Base-by-base conservation (phyloP, 1,140 invertebrate species). In the Tetramorium alpestre region DNA sequence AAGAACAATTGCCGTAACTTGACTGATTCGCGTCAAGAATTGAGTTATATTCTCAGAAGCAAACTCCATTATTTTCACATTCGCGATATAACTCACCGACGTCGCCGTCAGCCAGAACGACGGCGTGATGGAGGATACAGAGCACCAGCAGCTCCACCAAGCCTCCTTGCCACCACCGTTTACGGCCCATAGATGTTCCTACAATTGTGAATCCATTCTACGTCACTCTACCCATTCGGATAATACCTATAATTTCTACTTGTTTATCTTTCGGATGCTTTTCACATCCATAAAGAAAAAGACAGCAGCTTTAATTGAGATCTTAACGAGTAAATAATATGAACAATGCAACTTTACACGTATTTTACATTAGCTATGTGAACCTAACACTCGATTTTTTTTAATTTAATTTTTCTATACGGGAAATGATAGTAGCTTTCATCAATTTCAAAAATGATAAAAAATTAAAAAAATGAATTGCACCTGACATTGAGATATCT, bases 131-230 rank as follows among this genome's bases (percentile, higher is more conserved):
- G 64, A 94, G 90, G 86, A 93, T 89, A 82, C 89, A 93, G 89
- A 95, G 91, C 81, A 93, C 62, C 86, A 94, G 47, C 67, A 94
- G 81, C 82, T 94, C 92, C 93, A 92, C 91, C 86, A 93, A 89
- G 73, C 93, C 90, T 84, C 92, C 92, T 60, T 80, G 89, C 93
- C 93, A 93, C 92, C 93, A 93, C 89, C 89, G 90, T 94, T 94
- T 94, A 91, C 92, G 93, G 89, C 94, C 93, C 95, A 95, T 95
- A 91, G 92, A 94, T 94, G 65, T 85, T 88, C 58, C 89, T 91
- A 51, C 28, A 87, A 90, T 76, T 88, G 28, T 56, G 16, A 49
- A 64, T 58, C 6, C 44, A 84, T 54, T 81, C 80, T 88, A 85
- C 28, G 10, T 88, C 72, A 67, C 11, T 28, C 18, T 33, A n/a